A percentile compares a stretch with the other conserved stretches of the same genome.
These are phyloP conservation scores for Oophaga pumilio DNA, from an alignment of 2,113 vertebrate genomes.

Conservation along the genomic window DNA sequence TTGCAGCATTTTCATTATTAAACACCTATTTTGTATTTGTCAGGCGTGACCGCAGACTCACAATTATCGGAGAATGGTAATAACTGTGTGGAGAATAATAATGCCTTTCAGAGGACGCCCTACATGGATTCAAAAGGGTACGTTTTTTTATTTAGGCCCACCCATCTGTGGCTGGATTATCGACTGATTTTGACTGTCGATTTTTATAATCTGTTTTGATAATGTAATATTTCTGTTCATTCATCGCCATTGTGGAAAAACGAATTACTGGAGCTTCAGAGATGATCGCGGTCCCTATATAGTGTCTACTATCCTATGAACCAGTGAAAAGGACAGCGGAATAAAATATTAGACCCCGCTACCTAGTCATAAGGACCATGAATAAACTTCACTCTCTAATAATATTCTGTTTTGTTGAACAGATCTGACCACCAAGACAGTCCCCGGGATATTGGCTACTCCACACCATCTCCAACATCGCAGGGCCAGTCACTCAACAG, in stretches of 20 bases:
- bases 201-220: not conserved
- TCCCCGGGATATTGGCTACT: slow-evolving; percentile 71
- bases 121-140: slow-evolving; percentile 12
- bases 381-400: not conserved
- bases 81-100: not conserved
- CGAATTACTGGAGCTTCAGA: too few relatives aligned
- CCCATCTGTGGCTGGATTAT: not conserved
- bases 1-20: not conserved
- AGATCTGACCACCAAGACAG: slow-evolving; percentile 84
- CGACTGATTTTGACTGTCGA: not conserved
- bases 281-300: too few relatives aligned
- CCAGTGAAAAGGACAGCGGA: not conserved
- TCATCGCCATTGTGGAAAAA: too few relatives aligned
- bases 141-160: not conserved
- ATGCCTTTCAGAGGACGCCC: not conserved
- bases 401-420: slow-evolving; percentile 56
- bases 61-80: not conserved
- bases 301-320: too few relatives aligned
- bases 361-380: not conserved
- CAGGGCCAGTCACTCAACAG: slow-evolving; percentile 87
- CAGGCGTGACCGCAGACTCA: not conserved
- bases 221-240: not conserved
- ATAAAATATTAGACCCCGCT: not conserved
- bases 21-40: not conserved
- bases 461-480: slow-evolving; percentile 73